A percentile compares a stretch with the other conserved stretches of the same genome.
These are phyloP conservation scores for Eidolon helvum DNA, from an alignment of 2,113 vertebrate species.

Conservation along the genomic window DNA sequence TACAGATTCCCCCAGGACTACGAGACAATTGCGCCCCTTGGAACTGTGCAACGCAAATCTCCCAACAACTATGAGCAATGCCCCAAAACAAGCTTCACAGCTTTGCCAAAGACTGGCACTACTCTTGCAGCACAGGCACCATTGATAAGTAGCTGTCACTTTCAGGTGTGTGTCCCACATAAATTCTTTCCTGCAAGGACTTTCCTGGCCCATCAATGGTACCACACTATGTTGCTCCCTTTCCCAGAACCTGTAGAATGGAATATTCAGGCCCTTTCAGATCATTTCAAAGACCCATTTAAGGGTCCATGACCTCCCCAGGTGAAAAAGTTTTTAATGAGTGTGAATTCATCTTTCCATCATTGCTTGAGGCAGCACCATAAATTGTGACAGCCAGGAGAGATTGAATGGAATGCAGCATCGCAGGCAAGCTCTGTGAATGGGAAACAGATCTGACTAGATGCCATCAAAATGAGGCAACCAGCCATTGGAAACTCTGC, in stretches of 20 bases:
- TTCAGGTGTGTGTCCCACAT: not conserved
- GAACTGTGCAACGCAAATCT: not conserved
- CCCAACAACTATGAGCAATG: not conserved
- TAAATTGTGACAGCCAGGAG: constrained; percentile 30
- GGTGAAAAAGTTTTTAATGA: constrained; percentile 56
- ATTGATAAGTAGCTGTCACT: not conserved
- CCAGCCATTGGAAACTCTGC: not conserved
- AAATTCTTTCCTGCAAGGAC: not conserved
- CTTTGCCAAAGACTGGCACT: not conserved
- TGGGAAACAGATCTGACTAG: constrained; percentile 56
- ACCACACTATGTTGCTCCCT: not conserved
- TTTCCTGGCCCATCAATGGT: not conserved
- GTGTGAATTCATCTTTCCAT: constrained; percentile 59
- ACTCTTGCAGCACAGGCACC: not conserved
- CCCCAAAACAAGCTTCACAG: not conserved
- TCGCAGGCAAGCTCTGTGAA: not conserved
- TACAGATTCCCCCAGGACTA: not conserved
- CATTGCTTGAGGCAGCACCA: constrained; percentile 32
- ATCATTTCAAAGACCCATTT: not conserved
- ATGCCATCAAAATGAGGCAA: constrained; percentile 40
- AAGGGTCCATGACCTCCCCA: constrained; percentile 1
- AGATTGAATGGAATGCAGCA: not conserved
- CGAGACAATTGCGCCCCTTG: not conserved
- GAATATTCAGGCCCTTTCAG: not conserved
- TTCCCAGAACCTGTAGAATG: not conserved